A percentile compares a stretch with the other conserved stretches of the same genome.
phyloP scores from a whole-genome alignment of 2,113 vertebrate species.

The Galbula dea region DNA sequence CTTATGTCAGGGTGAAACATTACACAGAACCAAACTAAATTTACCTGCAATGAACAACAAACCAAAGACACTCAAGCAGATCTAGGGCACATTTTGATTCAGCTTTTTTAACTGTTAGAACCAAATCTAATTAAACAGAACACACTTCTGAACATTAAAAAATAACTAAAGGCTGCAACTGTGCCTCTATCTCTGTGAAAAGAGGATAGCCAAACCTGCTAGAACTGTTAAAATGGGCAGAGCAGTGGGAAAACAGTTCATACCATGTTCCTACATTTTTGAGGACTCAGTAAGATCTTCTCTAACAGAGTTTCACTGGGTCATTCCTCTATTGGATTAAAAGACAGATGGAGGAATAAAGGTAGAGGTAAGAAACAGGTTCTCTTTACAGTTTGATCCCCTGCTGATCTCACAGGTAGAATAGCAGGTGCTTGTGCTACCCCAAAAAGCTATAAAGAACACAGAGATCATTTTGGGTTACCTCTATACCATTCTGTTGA shows the following conservation, averaged over 20 bases:
- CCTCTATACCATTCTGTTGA: not conserved
- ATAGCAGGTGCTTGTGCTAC: not conserved
- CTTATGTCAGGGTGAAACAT: not conserved
- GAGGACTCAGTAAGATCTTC: not conserved
- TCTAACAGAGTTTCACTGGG: not conserved
- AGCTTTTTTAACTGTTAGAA: not conserved
- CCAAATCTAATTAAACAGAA: not conserved
- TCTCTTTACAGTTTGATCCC: not conserved
- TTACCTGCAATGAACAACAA: not conserved
- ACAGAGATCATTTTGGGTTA: not conserved
- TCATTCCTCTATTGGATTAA: not conserved
- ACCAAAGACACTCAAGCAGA: not conserved
- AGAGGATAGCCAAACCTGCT: not conserved
- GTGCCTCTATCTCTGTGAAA: not conserved
- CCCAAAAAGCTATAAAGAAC: not conserved
- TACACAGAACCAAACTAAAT: not conserved
- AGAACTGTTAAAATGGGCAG: not conserved
- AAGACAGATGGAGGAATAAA: slow-evolving; percentile 16
- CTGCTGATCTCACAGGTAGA: not conserved
- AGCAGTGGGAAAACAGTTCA: not conserved
- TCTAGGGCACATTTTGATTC: not conserved
- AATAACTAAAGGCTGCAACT: not conserved
- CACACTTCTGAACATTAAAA: not conserved
- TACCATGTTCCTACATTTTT: not conserved
- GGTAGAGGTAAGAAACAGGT: not conserved